Conservation (phyloP, 1,140 invertebrate genomes). For the Maniola jurtina region DNA sequence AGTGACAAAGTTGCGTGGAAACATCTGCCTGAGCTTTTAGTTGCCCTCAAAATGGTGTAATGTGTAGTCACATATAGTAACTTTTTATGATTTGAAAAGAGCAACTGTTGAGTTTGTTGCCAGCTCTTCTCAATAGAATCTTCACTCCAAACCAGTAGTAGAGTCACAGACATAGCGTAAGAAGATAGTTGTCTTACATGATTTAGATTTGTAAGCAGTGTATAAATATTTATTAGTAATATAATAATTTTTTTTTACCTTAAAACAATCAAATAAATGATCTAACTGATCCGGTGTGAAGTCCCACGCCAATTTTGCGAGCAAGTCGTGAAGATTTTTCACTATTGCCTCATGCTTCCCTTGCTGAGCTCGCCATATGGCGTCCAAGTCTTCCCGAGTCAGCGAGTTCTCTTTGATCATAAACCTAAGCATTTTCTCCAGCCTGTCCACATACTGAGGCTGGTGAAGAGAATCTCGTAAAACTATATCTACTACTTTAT, state of each 20-base stretch:
- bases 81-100: too few species aligned
- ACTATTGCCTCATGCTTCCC: slow-evolving; percentile 97
- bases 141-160: too few species aligned
- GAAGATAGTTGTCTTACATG: neutral
- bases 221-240: neutral
- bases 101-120: too few species aligned
- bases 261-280: slow-evolving; percentile 98
- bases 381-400: slow-evolving; percentile 94
- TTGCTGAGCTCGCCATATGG: slow-evolving; percentile 97
- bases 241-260: slow-evolving; percentile 78
- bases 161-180: too few species aligned
- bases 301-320: slow-evolving; percentile 98
- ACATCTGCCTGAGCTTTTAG: too few species aligned
- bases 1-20: too few species aligned
- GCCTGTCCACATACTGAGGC: slow-evolving; percentile 98
- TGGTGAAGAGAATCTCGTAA: slow-evolving; percentile 97
- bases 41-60: too few species aligned
- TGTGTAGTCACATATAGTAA: too few species aligned
- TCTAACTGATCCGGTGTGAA: slow-evolving; percentile 98
- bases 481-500: slow-evolving; percentile 97
- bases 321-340: slow-evolving; percentile 97
- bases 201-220: neutral
- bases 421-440: slow-evolving; percentile 98
- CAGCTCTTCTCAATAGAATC: too few species aligned
- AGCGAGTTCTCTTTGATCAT: slow-evolving; percentile 97